Base-by-base conservation (phyloP, 2,888 invertebrate genomes). In the Ennomos quercinarius region DNA sequence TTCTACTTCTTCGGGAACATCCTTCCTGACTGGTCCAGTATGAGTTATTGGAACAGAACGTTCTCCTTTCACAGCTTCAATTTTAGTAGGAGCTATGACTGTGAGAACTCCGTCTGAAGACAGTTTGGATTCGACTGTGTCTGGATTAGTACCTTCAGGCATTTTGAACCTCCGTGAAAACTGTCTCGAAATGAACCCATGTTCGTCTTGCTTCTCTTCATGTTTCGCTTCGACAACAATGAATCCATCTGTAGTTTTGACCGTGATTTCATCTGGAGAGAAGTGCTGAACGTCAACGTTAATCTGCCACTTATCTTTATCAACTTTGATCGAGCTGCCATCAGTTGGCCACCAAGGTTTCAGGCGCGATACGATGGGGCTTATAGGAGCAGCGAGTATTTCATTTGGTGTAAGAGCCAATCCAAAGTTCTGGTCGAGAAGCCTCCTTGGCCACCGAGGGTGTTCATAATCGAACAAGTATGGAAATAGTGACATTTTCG, bases 61-160 rank as follows among this genome's bases (percentile, higher is more conserved):
- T 67, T 94, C 94, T 4, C 88, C 92, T 48, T 77, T 76, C 0
- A 72, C 68, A 0, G 68, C 65, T n/a, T 80, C 84, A 17, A 65
- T 68, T 61, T 85, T 86, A 40, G 72, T 81, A 2, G 96, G 95
- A 35, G 95, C 96, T 35, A 94, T 93, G 1, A 96, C 93, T 0
- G 95, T 95, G 12, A 96, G 82, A 8, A 97, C 93, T 4, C 97
- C 97, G 80, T 97, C 96, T 0, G 96, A 95, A n/a, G 96, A 96
- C 10, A 97, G 85, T 48, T 93, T 94, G 0, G 97, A 96, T 46
- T 94, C 93, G 0, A 97, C 95, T 11, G 94, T 93, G 57, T 95
- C 95, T n/a, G 95, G 87, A 70, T 96, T 95, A 44, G 95, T 95
- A 10, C 94, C 95, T 71, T 95, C 94, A 1, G 97, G 97, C 42